Evolutionary conservation across 2,797 vertebrate genomes (phyloP).

Genomic region (Petrocephalus sullivani): DNA sequence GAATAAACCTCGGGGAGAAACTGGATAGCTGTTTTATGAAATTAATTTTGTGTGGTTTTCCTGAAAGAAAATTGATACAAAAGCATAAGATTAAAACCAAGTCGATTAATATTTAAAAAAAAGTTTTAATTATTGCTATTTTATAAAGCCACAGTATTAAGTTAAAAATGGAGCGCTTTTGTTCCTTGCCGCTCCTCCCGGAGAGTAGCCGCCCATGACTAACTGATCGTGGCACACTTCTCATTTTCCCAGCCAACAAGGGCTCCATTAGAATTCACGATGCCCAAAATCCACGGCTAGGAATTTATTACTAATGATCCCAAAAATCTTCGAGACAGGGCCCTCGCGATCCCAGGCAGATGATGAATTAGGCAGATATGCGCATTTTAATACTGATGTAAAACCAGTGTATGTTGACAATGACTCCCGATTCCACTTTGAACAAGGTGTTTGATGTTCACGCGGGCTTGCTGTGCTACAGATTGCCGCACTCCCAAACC

Average conservation of each 20-base stretch:
- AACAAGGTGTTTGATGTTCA: not conserved
- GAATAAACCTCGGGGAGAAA: slow-evolving; percentile 21
- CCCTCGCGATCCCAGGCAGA: not conserved
- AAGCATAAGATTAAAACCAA: slow-evolving; percentile 27
- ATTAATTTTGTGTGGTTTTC: slow-evolving; percentile 24
- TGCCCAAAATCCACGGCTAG: slow-evolving; percentile 4
- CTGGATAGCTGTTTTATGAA: slow-evolving; percentile 18
- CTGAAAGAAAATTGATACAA: slow-evolving; percentile 17
- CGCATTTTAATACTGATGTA: slow-evolving; percentile 12
- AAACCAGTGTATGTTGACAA: not conserved
- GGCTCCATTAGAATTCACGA: slow-evolving; percentile 19
- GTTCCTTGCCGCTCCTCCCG: not conserved
- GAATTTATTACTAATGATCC: slow-evolving; percentile 24
- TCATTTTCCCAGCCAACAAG: slow-evolving; percentile 28
- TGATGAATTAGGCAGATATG: slow-evolving; percentile 11
- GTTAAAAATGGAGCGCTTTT: slow-evolving; percentile 24
- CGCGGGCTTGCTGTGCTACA: not conserved
- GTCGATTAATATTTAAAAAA: slow-evolving; percentile 30
- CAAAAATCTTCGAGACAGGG: slow-evolving; percentile 13
- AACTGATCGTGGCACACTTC: slow-evolving; percentile 24
- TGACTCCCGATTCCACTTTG: not conserved
- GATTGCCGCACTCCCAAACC: not conserved
- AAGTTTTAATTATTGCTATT: slow-evolving; percentile 28
- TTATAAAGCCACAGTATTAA: slow-evolving; percentile 25
- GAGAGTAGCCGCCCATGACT: slow-evolving; percentile 17